These are phyloP conservation scores for Habropoda laboriosa DNA, from an alignment of 1,140 invertebrate species.

Conservation along the genomic window DNA sequence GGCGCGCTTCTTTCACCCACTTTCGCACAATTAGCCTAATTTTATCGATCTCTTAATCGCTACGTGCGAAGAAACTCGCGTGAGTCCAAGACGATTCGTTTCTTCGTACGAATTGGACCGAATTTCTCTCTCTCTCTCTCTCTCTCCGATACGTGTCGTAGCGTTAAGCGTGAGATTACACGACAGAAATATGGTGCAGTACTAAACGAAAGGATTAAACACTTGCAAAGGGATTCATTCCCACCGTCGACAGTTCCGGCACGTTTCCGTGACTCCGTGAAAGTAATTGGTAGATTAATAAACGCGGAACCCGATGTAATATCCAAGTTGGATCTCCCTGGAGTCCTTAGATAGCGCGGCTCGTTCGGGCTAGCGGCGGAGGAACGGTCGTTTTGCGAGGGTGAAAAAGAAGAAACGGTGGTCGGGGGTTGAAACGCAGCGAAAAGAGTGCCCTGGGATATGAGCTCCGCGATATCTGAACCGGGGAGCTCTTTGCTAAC, in stretches of 20 bases:
- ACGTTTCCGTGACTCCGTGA: background rate
- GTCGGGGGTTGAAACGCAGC: slow-evolving; percentile 4
- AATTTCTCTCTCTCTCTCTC: too few relatives aligned
- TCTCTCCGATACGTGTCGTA: too few relatives aligned
- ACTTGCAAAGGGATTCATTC: too few relatives aligned
- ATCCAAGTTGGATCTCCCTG: slow-evolving; percentile 32
- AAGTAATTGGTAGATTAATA: slow-evolving; percentile 41
- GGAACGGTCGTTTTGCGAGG: slow-evolving; percentile 57
- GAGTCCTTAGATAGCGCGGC: slow-evolving; percentile 59
- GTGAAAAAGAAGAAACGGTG: slow-evolving; percentile 37
- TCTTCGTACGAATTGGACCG: too few relatives aligned
- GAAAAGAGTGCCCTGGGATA: slow-evolving; percentile 63
- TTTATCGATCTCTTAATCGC: too few relatives aligned
- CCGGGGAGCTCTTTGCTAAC: slow-evolving; percentile 58
- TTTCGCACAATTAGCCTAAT: too few relatives aligned
- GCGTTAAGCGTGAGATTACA: too few relatives aligned
- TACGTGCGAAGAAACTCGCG: too few relatives aligned
- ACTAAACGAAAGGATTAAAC: too few relatives aligned
- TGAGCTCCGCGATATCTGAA: slow-evolving; percentile 59
- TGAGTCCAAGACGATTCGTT: too few relatives aligned
- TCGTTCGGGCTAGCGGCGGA: slow-evolving; percentile 28
- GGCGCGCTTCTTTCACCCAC: too few relatives aligned
- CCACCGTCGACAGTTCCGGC: background rate
- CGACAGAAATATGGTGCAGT: too few relatives aligned
- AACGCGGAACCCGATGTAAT: slow-evolving; percentile 32